Evolutionary conservation across 2,888 invertebrate genomes (phyloP), one percentile per base, ranked within the genome.

Genomic region (Stictocephala bisonia): DNA sequence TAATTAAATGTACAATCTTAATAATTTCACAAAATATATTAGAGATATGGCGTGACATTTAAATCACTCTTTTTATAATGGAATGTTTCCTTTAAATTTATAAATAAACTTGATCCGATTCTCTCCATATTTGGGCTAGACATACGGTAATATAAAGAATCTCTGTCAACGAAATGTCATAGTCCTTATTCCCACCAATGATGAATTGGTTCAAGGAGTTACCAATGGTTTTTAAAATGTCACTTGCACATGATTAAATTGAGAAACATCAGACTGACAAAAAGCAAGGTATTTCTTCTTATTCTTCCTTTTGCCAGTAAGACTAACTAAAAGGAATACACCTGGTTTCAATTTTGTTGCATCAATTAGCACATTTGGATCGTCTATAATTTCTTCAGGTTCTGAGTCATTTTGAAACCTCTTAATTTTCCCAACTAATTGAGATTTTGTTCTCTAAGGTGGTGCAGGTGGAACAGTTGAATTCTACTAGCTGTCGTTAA

Each of bases 351-450:
- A 22, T 51, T 51, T 18, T 18, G 51, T 20, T 22, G n/a, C 24
- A 51, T 51, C 51, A 51, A 51, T n/a, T 7, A 3, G 51, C 6
- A 22, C 6, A 18, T 51, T 24, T n/a, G n/a, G n/a, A n/a, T n/a
- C 4, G 15, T n/a, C 4, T 11, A 4, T n/a, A 22, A 6, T n/a
- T 20, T 51, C 51, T 44, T 44, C 44, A 7, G 4, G 24, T n/a
- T 51, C 51, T 22, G 51, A 51, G 24, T 51, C 51, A 51, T 20
- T 51, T 6, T 51, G n/a, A n/a, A n/a, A n/a, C n/a, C n/a, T n/a
- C n/a, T n/a, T n/a, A n/a, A n/a, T n/a, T n/a, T n/a, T n/a, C n/a
- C n/a, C n/a, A n/a, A n/a, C n/a, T n/a, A n/a, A n/a, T n/a, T n/a
- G n/a, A n/a, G n/a, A n/a, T n/a, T n/a, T n/a, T n/a, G n/a, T n/a